Evolutionary conservation across 2,888 invertebrate species (phyloP), one percentile per base, ranked within the genome.

Genomic region (Oligia strigilis): DNA sequence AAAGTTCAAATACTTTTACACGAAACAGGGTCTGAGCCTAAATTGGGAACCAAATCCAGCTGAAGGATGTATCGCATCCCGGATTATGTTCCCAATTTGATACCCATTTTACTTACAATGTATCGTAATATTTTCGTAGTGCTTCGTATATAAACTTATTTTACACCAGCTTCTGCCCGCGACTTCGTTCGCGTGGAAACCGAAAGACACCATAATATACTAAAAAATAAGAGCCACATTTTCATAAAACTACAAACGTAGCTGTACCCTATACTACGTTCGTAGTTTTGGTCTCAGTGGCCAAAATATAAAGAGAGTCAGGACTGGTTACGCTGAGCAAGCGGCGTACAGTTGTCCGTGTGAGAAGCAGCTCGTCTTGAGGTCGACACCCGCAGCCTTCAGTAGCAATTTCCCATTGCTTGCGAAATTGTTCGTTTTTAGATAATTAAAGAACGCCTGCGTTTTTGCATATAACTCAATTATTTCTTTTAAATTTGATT

Each of bases 1-100:
- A 43, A 77, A 79, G 29, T 72, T 81, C 78, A 72, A 78, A 80
- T 46, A 52, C 66, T 76, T 62, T 49, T 49, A 65, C 49, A 83
- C 65, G 52, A 29, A 52, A 77, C 40, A 76, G 43, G 66, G 80
- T 19, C 40, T n/a, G n/a, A 77, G 43, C 77, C 77, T 17, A 83
- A 83, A 80, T 83, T 83, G 83, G 66, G 43, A 67, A 80, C 83
- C 11, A 82, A 76, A 83, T 77, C 78, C 83, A 66, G 23, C 52
- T 83, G 52, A 66, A 46, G 80, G 52, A 80, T 77, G 77, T 83
- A 77, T 77, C 70, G 79, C 43, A 70, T 65, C 49, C 65, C 70
- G 65, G 70, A 81, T 84, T 81, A 81, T 84, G 70, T 78, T 70
- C 65, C 58, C 70, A 43, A 66, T 65, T 81, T 65, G 64, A 83